Percentiles rank a stretch among this genome's conserved stretches.
Conservation (phyloP, 1,140 invertebrate species). For the Aphaenogaster ashmeadi region DNA sequence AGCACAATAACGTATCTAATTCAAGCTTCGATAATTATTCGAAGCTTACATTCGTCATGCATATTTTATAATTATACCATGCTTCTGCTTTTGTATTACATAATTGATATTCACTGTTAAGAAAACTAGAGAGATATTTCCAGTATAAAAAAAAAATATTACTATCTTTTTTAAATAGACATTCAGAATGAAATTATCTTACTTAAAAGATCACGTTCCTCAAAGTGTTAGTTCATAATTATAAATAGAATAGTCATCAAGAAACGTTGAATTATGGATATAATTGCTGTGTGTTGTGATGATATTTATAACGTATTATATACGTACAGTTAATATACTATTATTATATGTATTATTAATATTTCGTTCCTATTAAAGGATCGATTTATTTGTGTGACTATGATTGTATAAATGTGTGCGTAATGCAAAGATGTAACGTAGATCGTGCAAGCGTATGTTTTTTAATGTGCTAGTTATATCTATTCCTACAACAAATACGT, state of each 20-base stretch:
- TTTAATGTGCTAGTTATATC: neutral
- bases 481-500: slow-evolving; percentile 14
- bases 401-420: slow-evolving; percentile 17
- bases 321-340: neutral
- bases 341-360: slow-evolving; percentile 25
- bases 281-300: slow-evolving; percentile 19
- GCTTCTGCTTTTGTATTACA: slow-evolving; percentile 6
- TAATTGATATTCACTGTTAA: neutral
- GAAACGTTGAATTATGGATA: slow-evolving; percentile 13
- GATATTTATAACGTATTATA: slow-evolving; percentile 34
- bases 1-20: neutral
- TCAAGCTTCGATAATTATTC: slow-evolving; percentile 15
- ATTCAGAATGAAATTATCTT: slow-evolving; percentile 1
- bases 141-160: neutral
- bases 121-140: neutral
- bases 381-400: neutral
- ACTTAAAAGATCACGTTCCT: neutral
- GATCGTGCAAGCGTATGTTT: slow-evolving; percentile 4
- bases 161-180: neutral
- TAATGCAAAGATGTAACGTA: slow-evolving; percentile 17
- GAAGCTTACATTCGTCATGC: neutral
- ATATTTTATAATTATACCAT: slow-evolving; percentile 28
- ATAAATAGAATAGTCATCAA: slow-evolving; percentile 14
- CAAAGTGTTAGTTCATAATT: slow-evolving; percentile 16
- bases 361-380: neutral